Evolutionary conservation across 2,113 vertebrate species (phyloP).

Genomic region (Pipra filicauda): DNA sequence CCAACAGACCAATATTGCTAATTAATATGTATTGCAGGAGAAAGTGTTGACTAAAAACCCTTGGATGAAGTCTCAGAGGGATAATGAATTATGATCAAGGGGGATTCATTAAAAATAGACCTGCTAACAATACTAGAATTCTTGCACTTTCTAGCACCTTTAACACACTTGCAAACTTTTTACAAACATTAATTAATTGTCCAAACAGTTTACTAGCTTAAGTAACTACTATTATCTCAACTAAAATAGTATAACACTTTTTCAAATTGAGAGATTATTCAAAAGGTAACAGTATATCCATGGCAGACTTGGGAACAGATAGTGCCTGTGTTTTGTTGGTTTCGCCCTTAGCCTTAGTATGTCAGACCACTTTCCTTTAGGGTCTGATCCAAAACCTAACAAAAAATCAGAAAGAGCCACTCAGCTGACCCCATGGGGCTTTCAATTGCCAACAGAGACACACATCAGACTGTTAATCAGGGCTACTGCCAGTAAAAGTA

Average conservation of each 20-base stretch:
- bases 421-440: not conserved
- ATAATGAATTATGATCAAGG: conserved; percentile 63
- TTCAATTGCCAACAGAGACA: not conserved
- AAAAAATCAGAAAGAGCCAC: not conserved
- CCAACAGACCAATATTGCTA: conserved; percentile 56
- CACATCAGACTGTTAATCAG: not conserved
- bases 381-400: not conserved
- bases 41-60: conserved; percentile 60
- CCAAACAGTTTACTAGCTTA: not conserved
- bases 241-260: not conserved
- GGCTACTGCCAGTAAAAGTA: not conserved
- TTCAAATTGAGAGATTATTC: not conserved
- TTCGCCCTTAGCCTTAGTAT: not conserved
- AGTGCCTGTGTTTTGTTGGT: not conserved
- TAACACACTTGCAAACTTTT: not conserved
- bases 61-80: conserved; percentile 55
- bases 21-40: conserved; percentile 63
- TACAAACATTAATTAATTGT: not conserved
- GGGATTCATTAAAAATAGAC: conserved; percentile 57
- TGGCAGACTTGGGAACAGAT: not conserved
- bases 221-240: not conserved
- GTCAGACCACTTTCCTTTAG: not conserved
- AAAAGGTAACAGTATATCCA: not conserved
- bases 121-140: conserved; percentile 41
- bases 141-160: not conserved